phyloP scores from a whole-genome alignment of 2,797 vertebrate genomes.

The Florisuga fusca region DNA sequence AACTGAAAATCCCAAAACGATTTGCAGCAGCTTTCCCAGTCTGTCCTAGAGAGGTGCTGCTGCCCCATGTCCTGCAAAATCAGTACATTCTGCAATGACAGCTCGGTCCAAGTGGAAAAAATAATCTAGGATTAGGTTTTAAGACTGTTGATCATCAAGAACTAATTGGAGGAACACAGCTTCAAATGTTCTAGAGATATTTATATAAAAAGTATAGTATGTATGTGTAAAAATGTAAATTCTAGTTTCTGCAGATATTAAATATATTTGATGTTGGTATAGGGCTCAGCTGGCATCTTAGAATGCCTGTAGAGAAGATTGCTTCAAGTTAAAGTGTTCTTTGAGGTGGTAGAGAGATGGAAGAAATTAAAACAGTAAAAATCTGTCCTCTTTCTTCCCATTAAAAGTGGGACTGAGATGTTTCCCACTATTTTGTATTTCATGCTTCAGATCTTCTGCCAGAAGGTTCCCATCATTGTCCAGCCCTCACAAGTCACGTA shows the following conservation, averaged over 20 bases:
- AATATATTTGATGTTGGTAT: neutral
- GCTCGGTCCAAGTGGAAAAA: neutral
- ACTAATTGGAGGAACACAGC: neutral
- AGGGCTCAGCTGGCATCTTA: neutral
- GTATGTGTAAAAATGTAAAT: neutral
- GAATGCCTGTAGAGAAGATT: neutral
- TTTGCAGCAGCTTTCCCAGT: neutral
- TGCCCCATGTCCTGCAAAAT: neutral
- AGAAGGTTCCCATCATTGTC: neutral
- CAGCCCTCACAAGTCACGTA: neutral
- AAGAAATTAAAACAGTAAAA: neutral
- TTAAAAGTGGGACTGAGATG: neutral
- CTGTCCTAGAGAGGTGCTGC: neutral
- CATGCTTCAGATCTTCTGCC: neutral
- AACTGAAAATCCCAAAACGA: neutral
- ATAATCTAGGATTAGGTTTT: neutral
- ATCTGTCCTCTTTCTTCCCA: neutral
- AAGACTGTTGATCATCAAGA: neutral
- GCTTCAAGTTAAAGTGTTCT: neutral
- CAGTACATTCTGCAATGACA: neutral
- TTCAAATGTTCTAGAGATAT: neutral
- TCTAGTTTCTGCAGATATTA: neutral
- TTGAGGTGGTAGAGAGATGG: neutral
- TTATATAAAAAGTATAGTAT: neutral
- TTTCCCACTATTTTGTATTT: neutral